Percentiles rank a stretch among this genome's conserved stretches.
Evolutionary conservation across 64 coral and sea anemone genomes (phyloP).

Genomic region (Stichodactyla mertensii): DNA sequence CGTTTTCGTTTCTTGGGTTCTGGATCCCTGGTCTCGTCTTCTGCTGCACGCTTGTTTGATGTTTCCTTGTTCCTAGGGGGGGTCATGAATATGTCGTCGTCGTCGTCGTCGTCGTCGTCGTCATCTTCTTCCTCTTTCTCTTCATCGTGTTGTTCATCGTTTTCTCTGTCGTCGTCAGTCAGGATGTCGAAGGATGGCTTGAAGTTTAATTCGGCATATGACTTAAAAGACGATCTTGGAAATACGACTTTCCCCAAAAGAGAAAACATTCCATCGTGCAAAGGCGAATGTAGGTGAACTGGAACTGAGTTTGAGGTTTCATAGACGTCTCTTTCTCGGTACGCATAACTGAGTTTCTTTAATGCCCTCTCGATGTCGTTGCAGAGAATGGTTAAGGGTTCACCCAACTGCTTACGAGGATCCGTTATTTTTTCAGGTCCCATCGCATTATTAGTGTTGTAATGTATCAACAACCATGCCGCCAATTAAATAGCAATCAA

Average conservation of each 20-base stretch:
- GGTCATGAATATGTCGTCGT: not conserved
- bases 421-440: not conserved
- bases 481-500: too few species aligned
- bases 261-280: conserved; percentile 19
- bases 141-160: not conserved
- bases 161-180: not conserved
- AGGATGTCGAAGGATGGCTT: not conserved
- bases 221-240: not conserved
- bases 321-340: not conserved
- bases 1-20: not conserved
- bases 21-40: not conserved
- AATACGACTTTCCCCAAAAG: not conserved
- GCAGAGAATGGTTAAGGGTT: not conserved
- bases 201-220: conserved; percentile 3
- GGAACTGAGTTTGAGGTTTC: not conserved
- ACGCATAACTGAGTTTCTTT: not conserved
- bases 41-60: too few species aligned
- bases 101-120: not conserved
- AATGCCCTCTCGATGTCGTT: conserved; percentile 26
- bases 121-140: not conserved
- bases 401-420: not conserved
- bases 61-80: too few species aligned
- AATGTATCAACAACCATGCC: too few species aligned
- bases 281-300: conserved; percentile 2
- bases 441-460: not conserved